Percentiles rank a stretch among this genome's conserved stretches.
Evolutionary conservation across 2,113 vertebrate genomes (phyloP).

Genomic region (Oreochromis tanganicae): DNA sequence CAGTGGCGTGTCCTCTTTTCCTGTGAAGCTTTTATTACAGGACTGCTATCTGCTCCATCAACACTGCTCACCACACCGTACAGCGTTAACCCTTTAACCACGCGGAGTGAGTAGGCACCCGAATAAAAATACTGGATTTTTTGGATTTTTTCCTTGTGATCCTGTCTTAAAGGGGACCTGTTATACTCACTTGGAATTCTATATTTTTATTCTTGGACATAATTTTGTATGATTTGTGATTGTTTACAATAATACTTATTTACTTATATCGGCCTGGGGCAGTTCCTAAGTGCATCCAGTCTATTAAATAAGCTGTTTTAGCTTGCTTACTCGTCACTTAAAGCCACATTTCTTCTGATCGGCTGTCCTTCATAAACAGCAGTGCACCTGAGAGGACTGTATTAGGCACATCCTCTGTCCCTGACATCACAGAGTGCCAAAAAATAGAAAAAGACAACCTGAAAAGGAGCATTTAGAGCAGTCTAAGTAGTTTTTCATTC

Average conservation of each 20-base stretch:
- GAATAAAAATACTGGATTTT: not conserved
- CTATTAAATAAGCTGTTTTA: not conserved
- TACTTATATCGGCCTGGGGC: not conserved
- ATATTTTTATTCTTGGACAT: not conserved
- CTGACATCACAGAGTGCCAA: not conserved
- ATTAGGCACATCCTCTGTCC: not conserved
- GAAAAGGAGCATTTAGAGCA: not conserved
- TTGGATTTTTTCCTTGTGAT: not conserved
- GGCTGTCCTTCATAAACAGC: not conserved
- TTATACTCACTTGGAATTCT: not conserved
- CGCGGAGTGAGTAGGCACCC: not conserved
- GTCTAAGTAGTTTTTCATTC: not conserved
- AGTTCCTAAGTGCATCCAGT: not conserved
- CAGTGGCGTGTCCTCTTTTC: constrained; percentile 76
- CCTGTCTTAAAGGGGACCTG: not conserved
- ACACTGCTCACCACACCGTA: constrained; percentile 45
- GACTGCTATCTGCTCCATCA: constrained; percentile 66
- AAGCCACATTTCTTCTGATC: not conserved
- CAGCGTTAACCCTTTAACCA: constrained; percentile 67
- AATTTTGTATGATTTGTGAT: not conserved
- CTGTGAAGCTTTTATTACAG: constrained; percentile 82
- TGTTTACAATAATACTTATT: not conserved
- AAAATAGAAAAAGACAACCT: not conserved
- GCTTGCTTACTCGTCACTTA: fast-evolving
- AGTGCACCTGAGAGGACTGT: not conserved